These are phyloP conservation scores for Aix galericulata DNA, from an alignment of 2,113 vertebrate genomes.

Conservation along the genomic window DNA sequence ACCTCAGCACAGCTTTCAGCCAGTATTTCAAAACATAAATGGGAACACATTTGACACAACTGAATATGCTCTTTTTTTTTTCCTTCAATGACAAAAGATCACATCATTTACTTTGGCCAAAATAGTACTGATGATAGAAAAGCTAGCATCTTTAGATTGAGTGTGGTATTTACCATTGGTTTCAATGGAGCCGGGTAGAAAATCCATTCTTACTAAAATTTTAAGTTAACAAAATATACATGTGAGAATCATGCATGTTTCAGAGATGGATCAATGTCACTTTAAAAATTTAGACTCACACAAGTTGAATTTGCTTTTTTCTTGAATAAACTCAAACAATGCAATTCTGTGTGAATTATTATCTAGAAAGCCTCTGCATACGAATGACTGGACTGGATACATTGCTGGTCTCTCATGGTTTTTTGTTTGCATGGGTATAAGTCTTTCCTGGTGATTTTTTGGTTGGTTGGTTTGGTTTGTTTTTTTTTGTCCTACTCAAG, in stretches of 20 bases:
- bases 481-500: background rate
- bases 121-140: background rate
- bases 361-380: background rate
- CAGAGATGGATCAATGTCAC: background rate
- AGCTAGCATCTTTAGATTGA: background rate
- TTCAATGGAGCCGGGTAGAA: background rate
- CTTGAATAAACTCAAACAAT: background rate
- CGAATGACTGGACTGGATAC: background rate
- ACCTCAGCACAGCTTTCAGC: constrained; percentile 29
- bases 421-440: background rate
- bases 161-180: background rate
- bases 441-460: background rate
- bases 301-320: background rate
- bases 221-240: background rate
- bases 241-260: background rate
- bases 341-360: too few species aligned
- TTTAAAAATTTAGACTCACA: background rate
- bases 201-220: background rate
- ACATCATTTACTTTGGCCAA: background rate
- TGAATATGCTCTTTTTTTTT: background rate
- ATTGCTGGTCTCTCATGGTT: background rate
- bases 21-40: constrained; percentile 11
- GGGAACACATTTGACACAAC: background rate
- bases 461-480: too few species aligned
- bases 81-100: constrained; percentile 8